Evolutionary conservation across 2,113 vertebrate species (phyloP).

Genomic region (Caracal caracal): DNA sequence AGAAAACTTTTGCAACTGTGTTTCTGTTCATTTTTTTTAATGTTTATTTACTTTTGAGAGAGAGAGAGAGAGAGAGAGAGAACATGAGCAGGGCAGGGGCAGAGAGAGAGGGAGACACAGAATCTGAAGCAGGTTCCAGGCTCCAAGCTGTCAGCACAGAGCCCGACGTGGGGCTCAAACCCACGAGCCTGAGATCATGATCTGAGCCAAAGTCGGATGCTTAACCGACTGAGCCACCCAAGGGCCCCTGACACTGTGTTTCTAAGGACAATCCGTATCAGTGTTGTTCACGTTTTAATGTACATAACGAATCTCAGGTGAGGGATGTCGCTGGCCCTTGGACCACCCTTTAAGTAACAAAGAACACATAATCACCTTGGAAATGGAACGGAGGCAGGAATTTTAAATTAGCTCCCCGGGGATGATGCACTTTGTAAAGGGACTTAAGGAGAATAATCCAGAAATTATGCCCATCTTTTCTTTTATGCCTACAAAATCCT

Average conservation of each 20-base stretch:
- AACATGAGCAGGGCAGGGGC: neutral
- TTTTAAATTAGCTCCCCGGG: neutral
- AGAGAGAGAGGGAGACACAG: neutral
- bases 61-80: too few species aligned
- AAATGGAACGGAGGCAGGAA: neutral
- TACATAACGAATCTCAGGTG: too few species aligned
- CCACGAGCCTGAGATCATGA: neutral
- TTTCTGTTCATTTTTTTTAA: neutral
- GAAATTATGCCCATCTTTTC: neutral
- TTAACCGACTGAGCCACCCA: neutral
- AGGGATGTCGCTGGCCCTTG: neutral
- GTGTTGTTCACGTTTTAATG: neutral
- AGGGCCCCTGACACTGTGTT: neutral
- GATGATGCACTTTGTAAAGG: neutral
- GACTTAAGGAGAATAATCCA: neutral
- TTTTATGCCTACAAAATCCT: constrained; percentile 33
- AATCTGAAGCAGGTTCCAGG: neutral
- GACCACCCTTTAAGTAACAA: neutral
- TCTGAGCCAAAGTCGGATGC: neutral
- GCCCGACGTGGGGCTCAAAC: neutral
- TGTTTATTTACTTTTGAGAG: too few species aligned
- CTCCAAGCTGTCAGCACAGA: neutral
- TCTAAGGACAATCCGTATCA: neutral
- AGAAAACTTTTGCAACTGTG: neutral
- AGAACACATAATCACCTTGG: neutral